phyloP scores from a whole-genome alignment of 2,888 invertebrate genomes.

The Ophion costatus region DNA sequence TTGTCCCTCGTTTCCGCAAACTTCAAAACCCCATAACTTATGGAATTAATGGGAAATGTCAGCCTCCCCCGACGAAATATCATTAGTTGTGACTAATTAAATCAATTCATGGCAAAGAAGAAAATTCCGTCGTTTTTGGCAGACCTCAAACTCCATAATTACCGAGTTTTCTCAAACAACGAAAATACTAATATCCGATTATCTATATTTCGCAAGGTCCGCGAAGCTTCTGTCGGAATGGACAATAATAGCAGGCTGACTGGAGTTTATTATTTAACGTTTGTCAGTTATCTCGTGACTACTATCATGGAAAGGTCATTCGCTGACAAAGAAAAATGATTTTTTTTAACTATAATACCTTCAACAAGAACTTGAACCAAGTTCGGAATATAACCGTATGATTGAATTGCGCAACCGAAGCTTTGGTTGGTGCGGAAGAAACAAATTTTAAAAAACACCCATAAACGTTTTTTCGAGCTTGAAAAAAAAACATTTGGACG shows the following conservation, averaged over 20 bases:
- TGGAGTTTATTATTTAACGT: slow-evolving; percentile 6
- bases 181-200: neutral
- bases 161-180: too few relatives aligned
- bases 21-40: too few relatives aligned
- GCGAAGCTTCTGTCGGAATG: slow-evolving; percentile 55
- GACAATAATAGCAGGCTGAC: slow-evolving; percentile 44
- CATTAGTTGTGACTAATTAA: too few relatives aligned
- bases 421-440: slow-evolving; percentile 49
- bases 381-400: neutral
- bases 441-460: slow-evolving; percentile 5
- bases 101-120: too few relatives aligned
- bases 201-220: slow-evolving; percentile 10
- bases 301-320: slow-evolving; percentile 7
- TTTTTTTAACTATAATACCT: slow-evolving; percentile 31
- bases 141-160: too few relatives aligned
- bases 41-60: too few relatives aligned
- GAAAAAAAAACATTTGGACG: neutral
- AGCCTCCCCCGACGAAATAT: too few relatives aligned
- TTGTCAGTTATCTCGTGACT: slow-evolving; percentile 1
- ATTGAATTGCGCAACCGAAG: slow-evolving; percentile 36
- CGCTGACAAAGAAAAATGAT: neutral
- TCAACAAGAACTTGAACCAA: slow-evolving; percentile 18
- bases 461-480: neutral
- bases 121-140: too few relatives aligned
- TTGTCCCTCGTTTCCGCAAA: too few relatives aligned